These are phyloP conservation scores for Tachycineta bicolor DNA, from an alignment of 2,113 vertebrate genomes.

Conservation along the genomic window DNA sequence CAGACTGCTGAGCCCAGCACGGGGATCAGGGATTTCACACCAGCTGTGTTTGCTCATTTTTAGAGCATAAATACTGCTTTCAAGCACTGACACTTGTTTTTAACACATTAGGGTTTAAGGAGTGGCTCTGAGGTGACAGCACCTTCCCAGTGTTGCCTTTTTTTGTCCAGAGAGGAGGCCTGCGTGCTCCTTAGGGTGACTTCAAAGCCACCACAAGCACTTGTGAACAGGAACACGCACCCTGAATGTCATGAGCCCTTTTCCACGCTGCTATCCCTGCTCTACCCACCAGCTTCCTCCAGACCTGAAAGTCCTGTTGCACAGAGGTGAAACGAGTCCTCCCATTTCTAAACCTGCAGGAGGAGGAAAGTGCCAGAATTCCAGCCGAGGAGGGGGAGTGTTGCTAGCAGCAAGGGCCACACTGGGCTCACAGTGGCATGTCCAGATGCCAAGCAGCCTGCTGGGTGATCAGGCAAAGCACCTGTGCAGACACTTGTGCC, in stretches of 20 bases:
- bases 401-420: background rate
- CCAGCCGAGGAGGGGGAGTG: background rate
- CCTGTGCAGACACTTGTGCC: background rate
- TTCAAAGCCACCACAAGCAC: background rate
- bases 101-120: background rate
- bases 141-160: background rate
- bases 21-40: background rate
- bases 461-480: background rate
- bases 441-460: background rate
- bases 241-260: background rate
- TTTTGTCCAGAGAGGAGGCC: background rate
- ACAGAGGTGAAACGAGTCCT: background rate
- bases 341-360: background rate
- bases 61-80: background rate
- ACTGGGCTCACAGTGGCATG: background rate
- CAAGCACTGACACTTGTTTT: background rate
- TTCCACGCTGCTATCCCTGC: background rate
- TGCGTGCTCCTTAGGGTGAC: background rate
- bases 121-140: background rate
- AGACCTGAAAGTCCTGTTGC: conserved; percentile 11
- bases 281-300: background rate
- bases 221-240: background rate
- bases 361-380: rapidly evolving
- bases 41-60: background rate
- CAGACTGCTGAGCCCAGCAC: background rate